Percentiles rank a stretch among this genome's conserved stretches.
These are phyloP conservation scores for Paratrypauchen microcephalus DNA, from an alignment of 2,797 vertebrate genomes.

Conservation along the genomic window DNA sequence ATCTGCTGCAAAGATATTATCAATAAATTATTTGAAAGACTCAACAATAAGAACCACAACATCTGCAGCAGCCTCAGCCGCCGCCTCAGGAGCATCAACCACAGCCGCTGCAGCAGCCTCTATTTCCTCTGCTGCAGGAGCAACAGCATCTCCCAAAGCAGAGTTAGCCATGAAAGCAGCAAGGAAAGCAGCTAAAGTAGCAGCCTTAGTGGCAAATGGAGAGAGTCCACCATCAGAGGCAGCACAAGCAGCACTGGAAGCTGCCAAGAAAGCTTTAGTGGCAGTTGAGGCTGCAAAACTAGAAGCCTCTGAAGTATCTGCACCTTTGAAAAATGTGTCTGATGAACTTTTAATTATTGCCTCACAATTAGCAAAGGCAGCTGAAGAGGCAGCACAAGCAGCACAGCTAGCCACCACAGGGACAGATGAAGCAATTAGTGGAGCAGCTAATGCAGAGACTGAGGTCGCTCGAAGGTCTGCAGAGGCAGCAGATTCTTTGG, in stretches of 20 bases:
- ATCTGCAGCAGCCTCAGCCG: background rate
- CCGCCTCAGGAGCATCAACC: background rate
- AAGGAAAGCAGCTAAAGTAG: background rate
- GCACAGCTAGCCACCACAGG: slow-evolving; percentile 4
- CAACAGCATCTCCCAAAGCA: slow-evolving; percentile 7
- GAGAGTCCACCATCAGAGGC: background rate
- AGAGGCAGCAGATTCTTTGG: background rate
- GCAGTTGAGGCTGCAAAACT: slow-evolving; percentile 8
- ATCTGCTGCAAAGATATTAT: too few relatives aligned
- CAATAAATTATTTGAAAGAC: too few relatives aligned
- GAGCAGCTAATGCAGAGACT: background rate
- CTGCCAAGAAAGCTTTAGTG: slow-evolving; percentile 1
- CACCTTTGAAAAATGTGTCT: background rate
- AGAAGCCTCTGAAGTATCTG: background rate
- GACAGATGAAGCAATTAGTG: background rate
- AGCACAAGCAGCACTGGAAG: slow-evolving; percentile 7
- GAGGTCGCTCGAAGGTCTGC: background rate
- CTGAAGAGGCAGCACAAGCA: slow-evolving; percentile 21
- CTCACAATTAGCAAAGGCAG: background rate
- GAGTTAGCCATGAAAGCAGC: slow-evolving; percentile 10
- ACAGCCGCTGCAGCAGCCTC: slow-evolving; percentile 11
- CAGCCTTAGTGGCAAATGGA: slow-evolving; percentile 1
- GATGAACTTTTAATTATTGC: background rate
- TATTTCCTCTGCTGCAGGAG: slow-evolving; percentile 10
- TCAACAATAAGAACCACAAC: background rate